Conservation (phyloP, 92 coral and sea anemone species). For the Nematostella vectensis region DNA sequence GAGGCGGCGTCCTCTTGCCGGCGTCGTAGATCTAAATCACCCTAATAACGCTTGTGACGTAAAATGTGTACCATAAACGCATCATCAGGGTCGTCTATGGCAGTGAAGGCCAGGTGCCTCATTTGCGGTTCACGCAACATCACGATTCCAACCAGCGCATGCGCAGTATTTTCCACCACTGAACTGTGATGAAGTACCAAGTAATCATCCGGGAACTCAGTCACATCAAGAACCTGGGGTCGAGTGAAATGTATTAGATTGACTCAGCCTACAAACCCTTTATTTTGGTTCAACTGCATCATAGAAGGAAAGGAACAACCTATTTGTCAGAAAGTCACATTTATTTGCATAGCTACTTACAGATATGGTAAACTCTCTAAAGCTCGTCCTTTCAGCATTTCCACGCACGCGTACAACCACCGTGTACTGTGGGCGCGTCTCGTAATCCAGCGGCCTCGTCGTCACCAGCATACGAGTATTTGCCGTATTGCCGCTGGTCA, state of each 20-base stretch:
- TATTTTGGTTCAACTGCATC: background rate
- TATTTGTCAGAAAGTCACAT: background rate
- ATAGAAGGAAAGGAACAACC: background rate
- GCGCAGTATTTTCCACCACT: constrained; percentile 36
- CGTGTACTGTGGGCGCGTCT: constrained; percentile 25
- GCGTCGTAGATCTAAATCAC: too few relatives aligned
- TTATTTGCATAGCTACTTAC: too few relatives aligned
- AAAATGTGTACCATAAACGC: constrained; percentile 36
- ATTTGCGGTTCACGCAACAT: constrained; percentile 48
- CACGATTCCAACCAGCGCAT: constrained; percentile 51
- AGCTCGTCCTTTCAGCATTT: constrained; percentile 46
- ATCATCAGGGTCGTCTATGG: constrained; percentile 19
- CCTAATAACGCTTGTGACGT: background rate
- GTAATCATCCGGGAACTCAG: constrained; percentile 49
- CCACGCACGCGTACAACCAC: constrained; percentile 53
- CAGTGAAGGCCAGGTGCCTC: constrained; percentile 22
- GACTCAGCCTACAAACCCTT: background rate
- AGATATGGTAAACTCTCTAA: constrained; percentile 33
- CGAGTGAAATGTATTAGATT: background rate
- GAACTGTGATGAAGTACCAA: constrained; percentile 50
- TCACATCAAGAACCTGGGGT: constrained; percentile 44
- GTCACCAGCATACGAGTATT: constrained; percentile 43
- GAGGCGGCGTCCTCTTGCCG: too few relatives aligned
- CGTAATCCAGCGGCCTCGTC: constrained; percentile 48
- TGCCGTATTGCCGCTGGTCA: constrained; percentile 23